Conservation (phyloP, 1,140 invertebrate species). For the Whitmania pigra region DNA sequence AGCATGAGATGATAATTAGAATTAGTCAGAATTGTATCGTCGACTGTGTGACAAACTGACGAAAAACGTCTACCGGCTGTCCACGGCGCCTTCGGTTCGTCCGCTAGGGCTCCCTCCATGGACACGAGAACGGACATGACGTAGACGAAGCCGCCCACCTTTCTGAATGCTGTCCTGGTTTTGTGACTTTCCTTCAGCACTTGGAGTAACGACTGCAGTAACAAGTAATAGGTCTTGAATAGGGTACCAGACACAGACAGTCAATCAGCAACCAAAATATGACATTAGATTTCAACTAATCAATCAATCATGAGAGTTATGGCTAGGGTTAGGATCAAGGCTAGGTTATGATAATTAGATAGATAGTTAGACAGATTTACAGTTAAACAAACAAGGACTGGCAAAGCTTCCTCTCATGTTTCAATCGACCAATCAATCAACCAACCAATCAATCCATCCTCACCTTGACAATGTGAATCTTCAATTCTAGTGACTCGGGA, state of each 20-base stretch:
- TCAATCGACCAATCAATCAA: no score
- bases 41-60: background rate
- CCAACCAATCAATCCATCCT: background rate
- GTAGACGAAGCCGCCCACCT: conserved; percentile 93
- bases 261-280: background rate
- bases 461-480: conserved; percentile 78
- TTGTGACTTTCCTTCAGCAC: conserved; percentile 86
- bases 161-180: conserved; percentile 87
- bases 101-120: conserved; percentile 66
- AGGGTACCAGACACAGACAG: background rate
- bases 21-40: no score
- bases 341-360: background rate
- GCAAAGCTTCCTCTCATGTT: background rate
- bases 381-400: background rate
- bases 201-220: conserved; percentile 57
- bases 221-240: background rate
- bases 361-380: background rate
- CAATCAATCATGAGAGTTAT: no score
- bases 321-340: no score
- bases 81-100: conserved; percentile 44
- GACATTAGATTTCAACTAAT: background rate
- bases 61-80: conserved; percentile 33
- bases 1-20: no score
- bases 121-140: conserved; percentile 87
- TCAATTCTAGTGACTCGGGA: conserved; percentile 62